Evolutionary conservation across 2,888 invertebrate genomes (phyloP).

Genomic region (Dione vanillae): DNA sequence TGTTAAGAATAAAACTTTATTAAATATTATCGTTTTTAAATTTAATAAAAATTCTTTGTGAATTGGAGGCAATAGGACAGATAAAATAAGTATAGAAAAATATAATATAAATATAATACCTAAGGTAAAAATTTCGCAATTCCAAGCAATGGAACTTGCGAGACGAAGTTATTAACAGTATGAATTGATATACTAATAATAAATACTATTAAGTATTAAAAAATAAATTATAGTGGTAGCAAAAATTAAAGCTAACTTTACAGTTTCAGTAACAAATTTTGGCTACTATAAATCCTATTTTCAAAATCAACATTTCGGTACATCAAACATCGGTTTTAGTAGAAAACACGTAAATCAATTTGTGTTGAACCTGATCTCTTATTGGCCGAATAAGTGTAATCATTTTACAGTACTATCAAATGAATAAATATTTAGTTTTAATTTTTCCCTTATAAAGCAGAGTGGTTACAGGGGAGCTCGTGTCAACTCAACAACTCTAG

Average conservation of each 20-base stretch:
- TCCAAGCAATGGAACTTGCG: no score
- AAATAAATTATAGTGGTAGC: neutral
- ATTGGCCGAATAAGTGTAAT: neutral
- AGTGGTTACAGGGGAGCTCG: no score
- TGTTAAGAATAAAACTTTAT: conserved; percentile 38
- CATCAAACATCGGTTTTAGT: no score
- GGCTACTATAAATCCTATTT: neutral
- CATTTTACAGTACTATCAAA: neutral
- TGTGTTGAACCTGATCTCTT: neutral
- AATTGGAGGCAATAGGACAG: no score
- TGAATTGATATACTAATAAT: neutral
- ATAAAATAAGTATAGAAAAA: no score
- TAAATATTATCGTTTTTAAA: conserved; percentile 10
- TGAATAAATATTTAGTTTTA: no score
- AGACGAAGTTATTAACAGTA: neutral
- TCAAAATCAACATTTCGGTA: neutral
- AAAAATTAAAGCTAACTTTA: no score
- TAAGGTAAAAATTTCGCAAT: no score
- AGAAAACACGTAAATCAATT: neutral
- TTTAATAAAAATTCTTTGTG: neutral
- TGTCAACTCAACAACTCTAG: no score
- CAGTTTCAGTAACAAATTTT: neutral
- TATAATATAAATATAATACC: no score
- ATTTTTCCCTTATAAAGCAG: no score
- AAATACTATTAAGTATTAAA: neutral